phyloP scores from a whole-genome alignment of 2,113 vertebrate species.

The Acanthochromis polyacanthus region DNA sequence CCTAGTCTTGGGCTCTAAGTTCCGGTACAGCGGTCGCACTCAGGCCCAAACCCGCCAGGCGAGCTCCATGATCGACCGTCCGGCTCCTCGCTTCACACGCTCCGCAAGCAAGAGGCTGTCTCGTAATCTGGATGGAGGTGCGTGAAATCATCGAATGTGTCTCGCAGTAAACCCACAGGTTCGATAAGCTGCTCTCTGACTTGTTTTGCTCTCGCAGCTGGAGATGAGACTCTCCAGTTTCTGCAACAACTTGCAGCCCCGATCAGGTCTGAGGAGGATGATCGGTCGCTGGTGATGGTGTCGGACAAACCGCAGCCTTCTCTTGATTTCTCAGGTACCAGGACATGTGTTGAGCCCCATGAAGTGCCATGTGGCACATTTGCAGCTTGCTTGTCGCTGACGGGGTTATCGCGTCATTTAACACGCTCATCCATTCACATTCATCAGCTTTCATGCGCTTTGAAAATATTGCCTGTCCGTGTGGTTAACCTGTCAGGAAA shows the following conservation, averaged over 20 bases:
- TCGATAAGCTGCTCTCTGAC: slow-evolving; percentile 23
- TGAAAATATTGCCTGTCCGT: slow-evolving; percentile 19
- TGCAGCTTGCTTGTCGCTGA: slow-evolving; percentile 6
- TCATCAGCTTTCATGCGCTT: slow-evolving; percentile 42
- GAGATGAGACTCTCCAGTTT: slow-evolving; percentile 70
- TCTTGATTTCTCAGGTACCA: slow-evolving; percentile 71
- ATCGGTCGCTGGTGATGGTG: slow-evolving; percentile 71
- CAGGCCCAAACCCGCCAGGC: slow-evolving; percentile 95
- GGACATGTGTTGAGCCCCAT: slow-evolving; percentile 23
- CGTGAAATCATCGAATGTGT: slow-evolving; percentile 30
- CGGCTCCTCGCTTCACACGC: slow-evolving; percentile 92
- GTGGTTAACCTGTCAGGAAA: slow-evolving; percentile 15
- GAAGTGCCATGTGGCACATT: slow-evolving; percentile 34
- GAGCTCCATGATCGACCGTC: slow-evolving; percentile 92
- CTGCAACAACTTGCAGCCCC: slow-evolving; percentile 55
- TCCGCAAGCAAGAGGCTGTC: slow-evolving; percentile 95
- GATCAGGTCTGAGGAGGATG: slow-evolving; percentile 67
- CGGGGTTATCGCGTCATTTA: slow-evolving; percentile 21
- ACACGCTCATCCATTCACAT: background rate
- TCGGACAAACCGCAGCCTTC: slow-evolving; percentile 57
- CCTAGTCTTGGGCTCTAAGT: slow-evolving; percentile 93
- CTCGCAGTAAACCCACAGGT: background rate
- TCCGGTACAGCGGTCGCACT: slow-evolving; percentile 94
- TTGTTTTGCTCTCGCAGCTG: slow-evolving; percentile 62
- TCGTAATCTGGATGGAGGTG: slow-evolving; percentile 93